These are phyloP conservation scores for Drosophila leonis DNA, from an alignment of 2,888 invertebrate species.

Conservation along the genomic window DNA sequence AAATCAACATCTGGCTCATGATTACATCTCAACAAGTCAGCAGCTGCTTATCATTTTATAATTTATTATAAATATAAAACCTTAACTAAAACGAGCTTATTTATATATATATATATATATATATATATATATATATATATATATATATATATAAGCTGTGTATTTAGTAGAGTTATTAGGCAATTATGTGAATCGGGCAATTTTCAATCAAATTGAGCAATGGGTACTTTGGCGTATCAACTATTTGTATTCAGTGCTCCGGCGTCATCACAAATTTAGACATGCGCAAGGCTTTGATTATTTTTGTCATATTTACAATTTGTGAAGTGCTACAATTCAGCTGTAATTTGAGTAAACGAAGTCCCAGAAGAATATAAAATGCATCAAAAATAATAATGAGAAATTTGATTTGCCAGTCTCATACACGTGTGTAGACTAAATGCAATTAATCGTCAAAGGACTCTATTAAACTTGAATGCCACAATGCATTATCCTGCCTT, in stretches of 20 bases:
- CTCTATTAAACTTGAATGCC: background rate
- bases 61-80: background rate
- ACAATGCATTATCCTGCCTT: background rate
- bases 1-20: background rate
- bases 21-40: no score
- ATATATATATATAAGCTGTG: no score
- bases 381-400: background rate
- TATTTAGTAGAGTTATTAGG: no score
- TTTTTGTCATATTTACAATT: background rate
- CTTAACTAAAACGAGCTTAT: background rate
- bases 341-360: background rate
- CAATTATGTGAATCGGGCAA: background rate
- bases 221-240: background rate
- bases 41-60: background rate
- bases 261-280: background rate
- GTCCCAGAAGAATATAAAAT: background rate
- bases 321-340: background rate
- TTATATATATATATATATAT: no score
- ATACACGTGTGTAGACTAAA: background rate
- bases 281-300: background rate
- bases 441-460: background rate
- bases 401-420: background rate
- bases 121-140: no score
- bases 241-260: background rate
- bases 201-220: background rate